Percentiles rank a stretch among this genome's conserved stretches.
These are phyloP conservation scores for Polyergus mexicanus DNA, from an alignment of 1,140 invertebrate genomes.

Conservation along the genomic window DNA sequence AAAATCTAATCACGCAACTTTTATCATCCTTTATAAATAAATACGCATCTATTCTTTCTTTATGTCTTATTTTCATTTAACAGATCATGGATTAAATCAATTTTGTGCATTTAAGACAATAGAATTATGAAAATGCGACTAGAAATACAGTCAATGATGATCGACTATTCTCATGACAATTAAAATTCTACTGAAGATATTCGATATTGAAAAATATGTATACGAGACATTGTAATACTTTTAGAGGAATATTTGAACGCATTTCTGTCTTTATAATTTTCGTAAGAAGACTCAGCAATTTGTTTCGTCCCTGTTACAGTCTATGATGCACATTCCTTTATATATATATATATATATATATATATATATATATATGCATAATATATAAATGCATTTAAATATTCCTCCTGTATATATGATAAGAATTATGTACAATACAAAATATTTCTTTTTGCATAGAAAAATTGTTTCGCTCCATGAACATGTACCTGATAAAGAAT, in stretches of 20 bases:
- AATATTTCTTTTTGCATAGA: conserved; percentile 6
- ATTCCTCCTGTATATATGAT: too few species aligned
- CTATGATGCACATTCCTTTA: conserved; percentile 9
- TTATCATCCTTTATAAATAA: neutral
- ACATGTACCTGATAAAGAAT: conserved; percentile 30
- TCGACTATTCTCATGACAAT: conserved; percentile 34
- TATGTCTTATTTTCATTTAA: neutral
- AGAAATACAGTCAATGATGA: conserved; percentile 17
- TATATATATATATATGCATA: neutral
- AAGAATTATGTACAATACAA: neutral
- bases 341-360: neutral
- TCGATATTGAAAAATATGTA: conserved; percentile 24
- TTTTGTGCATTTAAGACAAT: conserved; percentile 12
- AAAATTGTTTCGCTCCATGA: conserved; percentile 14
- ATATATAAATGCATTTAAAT: too few species aligned
- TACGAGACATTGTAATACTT: neutral
- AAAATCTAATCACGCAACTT: conserved; percentile 4
- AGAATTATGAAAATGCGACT: neutral
- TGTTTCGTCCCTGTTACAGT: neutral
- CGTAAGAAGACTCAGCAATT: neutral
- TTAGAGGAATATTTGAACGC: neutral
- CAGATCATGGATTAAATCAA: neutral
- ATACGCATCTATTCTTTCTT: neutral
- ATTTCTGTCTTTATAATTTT: conserved; percentile 4
- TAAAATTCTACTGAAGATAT: conserved; percentile 20